These are phyloP conservation scores for Fukomys damarensis DNA, from an alignment of 2,113 vertebrate genomes.

Conservation along the genomic window DNA sequence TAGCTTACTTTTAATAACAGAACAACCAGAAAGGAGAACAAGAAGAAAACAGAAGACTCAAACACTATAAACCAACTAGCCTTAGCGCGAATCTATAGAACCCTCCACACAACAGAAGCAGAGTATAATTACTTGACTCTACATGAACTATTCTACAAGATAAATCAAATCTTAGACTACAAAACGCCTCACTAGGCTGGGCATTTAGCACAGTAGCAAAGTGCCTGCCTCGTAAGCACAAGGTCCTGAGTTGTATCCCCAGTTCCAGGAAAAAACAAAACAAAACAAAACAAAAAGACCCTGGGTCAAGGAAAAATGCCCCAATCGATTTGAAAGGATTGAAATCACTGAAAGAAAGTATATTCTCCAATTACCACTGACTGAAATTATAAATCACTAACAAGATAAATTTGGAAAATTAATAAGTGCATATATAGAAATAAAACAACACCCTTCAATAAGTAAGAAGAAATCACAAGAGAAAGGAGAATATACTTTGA, in stretches of 20 bases:
- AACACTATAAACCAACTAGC: background rate
- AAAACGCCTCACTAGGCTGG: constrained; percentile 1
- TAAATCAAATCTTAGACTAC: background rate
- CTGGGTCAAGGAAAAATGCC: too few species aligned
- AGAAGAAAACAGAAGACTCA: background rate
- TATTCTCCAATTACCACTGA: background rate
- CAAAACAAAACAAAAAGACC: too few species aligned
- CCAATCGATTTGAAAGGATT: background rate
- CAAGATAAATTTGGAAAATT: background rate
- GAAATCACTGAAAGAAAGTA: background rate
- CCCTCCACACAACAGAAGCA: background rate
- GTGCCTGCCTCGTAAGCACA: too few species aligned
- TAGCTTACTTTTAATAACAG: background rate
- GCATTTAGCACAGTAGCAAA: too few species aligned
- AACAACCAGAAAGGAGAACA: background rate
- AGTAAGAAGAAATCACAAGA: background rate
- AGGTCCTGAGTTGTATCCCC: too few species aligned
- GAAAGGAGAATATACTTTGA: background rate
- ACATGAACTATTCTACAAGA: background rate
- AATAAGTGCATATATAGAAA: background rate
- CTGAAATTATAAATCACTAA: background rate
- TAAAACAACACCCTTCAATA: background rate
- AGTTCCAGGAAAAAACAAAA: too few species aligned
- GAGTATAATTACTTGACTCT: background rate
- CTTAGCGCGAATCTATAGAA: background rate